Evolutionary conservation across 2,888 invertebrate species (phyloP), one percentile per base, ranked within the genome.

Genomic region (Eremobia ochroleuca): DNA sequence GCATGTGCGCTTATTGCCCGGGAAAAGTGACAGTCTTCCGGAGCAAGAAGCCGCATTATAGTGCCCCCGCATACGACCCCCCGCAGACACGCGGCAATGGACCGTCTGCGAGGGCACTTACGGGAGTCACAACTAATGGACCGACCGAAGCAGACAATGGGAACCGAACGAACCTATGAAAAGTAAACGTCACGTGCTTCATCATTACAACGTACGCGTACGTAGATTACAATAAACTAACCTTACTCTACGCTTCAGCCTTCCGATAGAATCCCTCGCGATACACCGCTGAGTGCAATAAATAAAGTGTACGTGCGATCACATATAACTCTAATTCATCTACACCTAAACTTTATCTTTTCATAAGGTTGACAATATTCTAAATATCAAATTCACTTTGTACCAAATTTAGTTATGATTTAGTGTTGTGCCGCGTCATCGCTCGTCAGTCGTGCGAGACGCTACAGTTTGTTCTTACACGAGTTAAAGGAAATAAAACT

Each of bases 11-110:
- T 96, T 95, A 94, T 96, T 97, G 96, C 96, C 92, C 96, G 96
- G 97, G 97, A 96, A 97, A 97, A 97, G 96, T 92, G 87, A 87
- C 88, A 89, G 96, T 97, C 96, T 97, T 97, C 96, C 96, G 96
- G 96, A 95, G 96, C 96, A 96, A 97, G 94, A 96, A 95, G 96
- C 93, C 87, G 93, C 94, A 94, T 90, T 67, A 72, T 31, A 81
- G 77, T 79, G 76, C 83, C 80, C 72, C 70, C 82, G 81, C 85
- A 81, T 78, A 81, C 85, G 79, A 71, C 59, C 76, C 76, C 78
- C 76, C 62, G 0, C 28, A n/a, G 3, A 61, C 66, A 15, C 55
- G 40, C 67, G 18, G 72, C 43, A 49, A 34, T 13, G 61, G 70
- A 28, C 73, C 79, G 83, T 83, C 69, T 81, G 79, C 77, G 76